Conservation (phyloP, 2,113 vertebrate genomes). For the Atractosteus spatula region DNA sequence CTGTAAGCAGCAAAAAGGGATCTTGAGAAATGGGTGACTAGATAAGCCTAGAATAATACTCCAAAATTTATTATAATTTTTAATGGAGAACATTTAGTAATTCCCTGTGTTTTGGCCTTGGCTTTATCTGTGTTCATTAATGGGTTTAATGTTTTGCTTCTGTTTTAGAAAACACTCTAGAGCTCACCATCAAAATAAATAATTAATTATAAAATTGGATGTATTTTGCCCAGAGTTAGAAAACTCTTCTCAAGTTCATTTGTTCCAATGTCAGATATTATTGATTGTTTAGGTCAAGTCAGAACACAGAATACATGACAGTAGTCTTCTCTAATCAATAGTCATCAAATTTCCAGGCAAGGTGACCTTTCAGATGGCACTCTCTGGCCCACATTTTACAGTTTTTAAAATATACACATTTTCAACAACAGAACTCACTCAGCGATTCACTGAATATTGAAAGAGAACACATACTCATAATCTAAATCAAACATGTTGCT, state of each 20-base stretch:
- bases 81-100: not conserved
- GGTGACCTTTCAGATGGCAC: conserved; percentile 1
- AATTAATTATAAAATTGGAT: not conserved
- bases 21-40: not conserved
- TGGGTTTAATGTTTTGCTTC: conserved; percentile 2
- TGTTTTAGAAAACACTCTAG: conserved; percentile 9
- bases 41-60: not conserved
- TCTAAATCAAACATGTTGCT: no score
- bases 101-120: not conserved
- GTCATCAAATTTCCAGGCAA: not conserved
- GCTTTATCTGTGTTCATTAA: conserved; percentile 3
- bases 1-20: not conserved
- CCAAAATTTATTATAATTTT: not conserved
- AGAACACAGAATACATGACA: not conserved
- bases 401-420: not conserved
- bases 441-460: no score
- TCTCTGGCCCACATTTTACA: not conserved
- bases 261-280: not conserved
- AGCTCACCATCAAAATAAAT: not conserved
- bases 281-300: conserved; percentile 5
- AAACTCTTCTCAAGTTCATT: conserved; percentile 5
- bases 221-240: not conserved
- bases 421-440: not conserved
- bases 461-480: no score
- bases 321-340: conserved; percentile 16